Evolutionary conservation across 37 sponge, comb jelly and placozoan species (phyloP).

Genomic region (Cladorhizidae sp.): DNA sequence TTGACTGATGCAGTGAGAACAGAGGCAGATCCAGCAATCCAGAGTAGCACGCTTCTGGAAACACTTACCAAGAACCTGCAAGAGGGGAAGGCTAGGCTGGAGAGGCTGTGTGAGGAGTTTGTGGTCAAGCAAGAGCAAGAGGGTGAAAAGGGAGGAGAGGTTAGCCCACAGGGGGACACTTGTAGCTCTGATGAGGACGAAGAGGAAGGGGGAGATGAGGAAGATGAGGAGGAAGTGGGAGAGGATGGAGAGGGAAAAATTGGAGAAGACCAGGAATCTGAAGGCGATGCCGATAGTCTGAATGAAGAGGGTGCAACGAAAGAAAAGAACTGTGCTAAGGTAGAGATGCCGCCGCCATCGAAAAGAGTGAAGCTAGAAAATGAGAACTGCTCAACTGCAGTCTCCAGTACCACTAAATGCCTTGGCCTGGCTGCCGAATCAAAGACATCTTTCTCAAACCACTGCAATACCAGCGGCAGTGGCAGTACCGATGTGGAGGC

Average conservation of each 20-base stretch:
- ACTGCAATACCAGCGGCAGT: no score
- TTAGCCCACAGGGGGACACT: no score
- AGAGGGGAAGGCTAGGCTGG: slow-evolving; percentile 47
- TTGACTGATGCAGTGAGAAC: slow-evolving; percentile 58
- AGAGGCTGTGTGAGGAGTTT: slow-evolving; percentile 60
- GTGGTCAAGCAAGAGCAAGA: slow-evolving; percentile 56
- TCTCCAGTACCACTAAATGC: no score
- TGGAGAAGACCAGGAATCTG: background rate
- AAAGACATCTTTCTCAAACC: no score
- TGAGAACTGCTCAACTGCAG: no score
- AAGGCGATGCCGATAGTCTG: background rate
- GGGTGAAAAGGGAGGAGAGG: slow-evolving; percentile 3
- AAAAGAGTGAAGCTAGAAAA: no score
- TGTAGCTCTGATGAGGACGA: slow-evolving; percentile 18
- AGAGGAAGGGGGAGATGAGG: slow-evolving; percentile 17
- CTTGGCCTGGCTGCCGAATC: no score
- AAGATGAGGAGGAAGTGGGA: slow-evolving; percentile 6
- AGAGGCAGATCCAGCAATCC: slow-evolving; percentile 59
- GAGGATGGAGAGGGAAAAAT: background rate
- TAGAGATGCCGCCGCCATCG: no score
- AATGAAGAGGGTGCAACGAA: background rate
- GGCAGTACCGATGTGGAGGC: background rate
- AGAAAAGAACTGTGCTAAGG: background rate
- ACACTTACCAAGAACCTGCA: slow-evolving; percentile 22
- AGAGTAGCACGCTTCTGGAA: slow-evolving; percentile 20